phyloP scores from a whole-genome alignment of 2,113 vertebrate genomes.

The Dolichotis patagonum region DNA sequence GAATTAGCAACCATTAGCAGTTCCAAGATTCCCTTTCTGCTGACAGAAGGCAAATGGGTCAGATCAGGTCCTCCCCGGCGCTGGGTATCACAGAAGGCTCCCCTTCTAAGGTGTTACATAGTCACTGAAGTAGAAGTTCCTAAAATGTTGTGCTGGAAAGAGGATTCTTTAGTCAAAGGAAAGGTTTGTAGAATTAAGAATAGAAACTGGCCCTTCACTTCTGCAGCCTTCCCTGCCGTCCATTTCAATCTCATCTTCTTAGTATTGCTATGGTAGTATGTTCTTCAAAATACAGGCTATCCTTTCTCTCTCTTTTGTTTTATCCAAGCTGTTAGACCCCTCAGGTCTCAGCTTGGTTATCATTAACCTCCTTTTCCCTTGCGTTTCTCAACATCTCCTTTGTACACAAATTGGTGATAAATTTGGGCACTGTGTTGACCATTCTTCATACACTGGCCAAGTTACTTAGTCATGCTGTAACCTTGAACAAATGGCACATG shows the following conservation, averaged over 20 bases:
- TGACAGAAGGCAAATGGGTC: not conserved
- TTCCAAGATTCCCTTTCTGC: not conserved
- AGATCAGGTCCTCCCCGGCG: too few relatives aligned
- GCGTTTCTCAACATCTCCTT: not conserved
- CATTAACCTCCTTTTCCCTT: fast-evolving
- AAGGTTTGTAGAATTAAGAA: not conserved
- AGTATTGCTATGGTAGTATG: too few relatives aligned
- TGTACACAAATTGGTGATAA: not conserved
- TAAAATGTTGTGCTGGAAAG: not conserved
- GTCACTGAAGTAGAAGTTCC: not conserved
- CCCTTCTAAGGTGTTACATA: not conserved
- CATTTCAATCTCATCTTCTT: not conserved
- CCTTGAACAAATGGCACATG: not conserved
- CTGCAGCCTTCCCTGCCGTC: not conserved
- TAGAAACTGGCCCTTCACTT: not conserved
- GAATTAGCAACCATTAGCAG: not conserved
- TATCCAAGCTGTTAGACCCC: not conserved
- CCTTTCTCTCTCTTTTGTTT: not conserved
- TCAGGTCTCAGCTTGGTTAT: not conserved
- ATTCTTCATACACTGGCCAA: not conserved
- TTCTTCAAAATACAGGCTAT: not conserved
- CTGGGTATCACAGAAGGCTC: not conserved
- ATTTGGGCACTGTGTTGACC: not conserved
- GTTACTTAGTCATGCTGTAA: not conserved
- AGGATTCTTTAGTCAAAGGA: not conserved